A percentile compares a stretch with the other conserved stretches of the same genome.
Evolutionary conservation across 2,797 vertebrate genomes (phyloP).

Genomic region (Bradypus variegatus): DNA sequence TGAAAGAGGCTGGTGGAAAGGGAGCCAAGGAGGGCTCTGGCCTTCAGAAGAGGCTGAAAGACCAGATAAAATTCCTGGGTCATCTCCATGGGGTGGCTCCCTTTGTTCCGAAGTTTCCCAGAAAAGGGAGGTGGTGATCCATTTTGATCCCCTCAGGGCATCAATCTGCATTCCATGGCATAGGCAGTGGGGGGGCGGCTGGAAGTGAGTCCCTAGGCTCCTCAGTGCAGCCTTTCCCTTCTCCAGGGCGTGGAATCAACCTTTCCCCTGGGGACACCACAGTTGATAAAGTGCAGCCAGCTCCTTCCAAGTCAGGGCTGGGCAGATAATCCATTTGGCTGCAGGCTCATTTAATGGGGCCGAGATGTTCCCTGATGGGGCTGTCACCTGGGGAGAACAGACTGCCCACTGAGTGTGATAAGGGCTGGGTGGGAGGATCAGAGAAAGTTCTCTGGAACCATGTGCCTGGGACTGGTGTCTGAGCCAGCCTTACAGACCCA

Average conservation of each 20-base stretch:
- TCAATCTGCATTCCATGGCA: too few relatives aligned
- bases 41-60: not conserved
- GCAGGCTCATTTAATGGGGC: not conserved
- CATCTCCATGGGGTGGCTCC: too few relatives aligned
- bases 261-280: too few relatives aligned
- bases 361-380: not conserved
- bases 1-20: not conserved
- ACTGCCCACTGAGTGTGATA: not conserved
- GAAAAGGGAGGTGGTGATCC: not conserved
- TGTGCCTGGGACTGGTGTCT: not conserved
- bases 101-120: not conserved
- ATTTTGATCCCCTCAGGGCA: not conserved
- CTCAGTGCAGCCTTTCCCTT: too few relatives aligned
- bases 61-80: too few relatives aligned
- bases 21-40: too few relatives aligned
- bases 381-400: not conserved
- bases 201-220: not conserved
- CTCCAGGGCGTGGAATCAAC: too few relatives aligned
- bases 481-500: not conserved
- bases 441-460: not conserved
- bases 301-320: too few relatives aligned
- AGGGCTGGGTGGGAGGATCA: not conserved
- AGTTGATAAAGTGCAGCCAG: too few relatives aligned
- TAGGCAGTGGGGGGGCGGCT: not conserved
- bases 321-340: not conserved